Percentiles rank a stretch among this genome's conserved stretches.
Evolutionary conservation across 2,888 invertebrate genomes (phyloP).

Genomic region (Patella ulyssiponensis): DNA sequence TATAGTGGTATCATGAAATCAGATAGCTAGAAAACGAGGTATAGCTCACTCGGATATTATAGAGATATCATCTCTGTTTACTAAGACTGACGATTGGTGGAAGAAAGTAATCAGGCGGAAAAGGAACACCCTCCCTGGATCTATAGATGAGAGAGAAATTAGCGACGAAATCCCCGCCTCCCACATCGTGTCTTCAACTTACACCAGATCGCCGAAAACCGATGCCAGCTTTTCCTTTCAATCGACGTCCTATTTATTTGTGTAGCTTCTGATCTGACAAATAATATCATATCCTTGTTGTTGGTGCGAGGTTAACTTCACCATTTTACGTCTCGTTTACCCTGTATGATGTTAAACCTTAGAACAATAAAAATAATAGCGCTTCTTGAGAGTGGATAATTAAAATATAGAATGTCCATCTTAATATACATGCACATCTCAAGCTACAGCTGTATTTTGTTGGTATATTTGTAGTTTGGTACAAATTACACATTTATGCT

Average conservation of each 20-base stretch:
- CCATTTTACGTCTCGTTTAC: background rate
- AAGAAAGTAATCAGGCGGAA: background rate
- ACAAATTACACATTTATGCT: no score
- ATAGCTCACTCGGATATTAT: no score
- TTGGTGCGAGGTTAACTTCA: constrained; percentile 15
- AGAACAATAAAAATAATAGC: no score
- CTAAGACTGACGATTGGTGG: background rate
- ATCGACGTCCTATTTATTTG: constrained; percentile 21
- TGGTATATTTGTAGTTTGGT: no score
- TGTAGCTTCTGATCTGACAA: constrained; percentile 24
- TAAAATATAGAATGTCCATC: no score
- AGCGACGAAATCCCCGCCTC: background rate
- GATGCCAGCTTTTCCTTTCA: constrained; percentile 9
- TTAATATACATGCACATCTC: no score
- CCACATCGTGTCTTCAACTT: constrained; percentile 1
- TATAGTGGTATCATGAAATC: no score
- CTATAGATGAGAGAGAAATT: background rate
- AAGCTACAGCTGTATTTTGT: no score
- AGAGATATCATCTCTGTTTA: no score
- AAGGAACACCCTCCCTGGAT: background rate
- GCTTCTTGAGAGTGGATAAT: no score
- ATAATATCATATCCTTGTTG: constrained; percentile 27
- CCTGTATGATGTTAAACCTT: background rate
- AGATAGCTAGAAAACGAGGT: no score
- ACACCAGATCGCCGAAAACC: background rate